A percentile compares a stretch with the other conserved stretches of the same genome.
These are phyloP conservation scores for Miniopterus natalensis DNA, from an alignment of 2,113 vertebrate genomes.

Conservation along the genomic window DNA sequence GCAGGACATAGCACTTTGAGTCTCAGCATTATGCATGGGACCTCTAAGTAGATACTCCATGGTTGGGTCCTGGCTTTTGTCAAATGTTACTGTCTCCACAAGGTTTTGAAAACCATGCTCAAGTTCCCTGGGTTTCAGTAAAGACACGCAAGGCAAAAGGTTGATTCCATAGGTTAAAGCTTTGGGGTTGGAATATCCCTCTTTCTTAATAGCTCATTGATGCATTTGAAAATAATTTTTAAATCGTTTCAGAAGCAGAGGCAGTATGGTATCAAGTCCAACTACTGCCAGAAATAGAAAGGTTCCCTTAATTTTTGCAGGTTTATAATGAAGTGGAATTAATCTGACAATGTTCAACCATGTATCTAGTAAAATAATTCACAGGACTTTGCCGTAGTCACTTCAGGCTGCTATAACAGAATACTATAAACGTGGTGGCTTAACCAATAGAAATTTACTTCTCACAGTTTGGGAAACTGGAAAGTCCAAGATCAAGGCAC, in stretches of 20 bases:
- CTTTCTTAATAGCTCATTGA: background rate
- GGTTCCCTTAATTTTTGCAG: background rate
- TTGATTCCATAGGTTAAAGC: background rate
- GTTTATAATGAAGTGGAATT: constrained; percentile 33
- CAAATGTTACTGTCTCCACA: background rate
- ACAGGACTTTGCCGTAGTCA: background rate
- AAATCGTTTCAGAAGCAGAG: background rate
- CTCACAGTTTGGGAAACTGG: background rate
- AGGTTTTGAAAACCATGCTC: background rate
- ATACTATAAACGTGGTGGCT: background rate
- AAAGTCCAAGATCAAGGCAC: background rate
- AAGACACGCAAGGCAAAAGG: background rate
- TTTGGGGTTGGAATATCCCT: background rate
- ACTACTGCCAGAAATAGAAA: background rate
- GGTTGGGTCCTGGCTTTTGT: background rate
- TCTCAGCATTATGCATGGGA: background rate
- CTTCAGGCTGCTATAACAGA: background rate
- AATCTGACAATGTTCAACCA: constrained; percentile 23
- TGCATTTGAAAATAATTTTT: constrained; percentile 12
- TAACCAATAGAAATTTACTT: background rate
- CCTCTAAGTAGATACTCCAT: background rate
- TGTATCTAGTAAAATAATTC: constrained; percentile 35
- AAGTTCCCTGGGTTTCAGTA: background rate
- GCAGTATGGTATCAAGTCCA: background rate
- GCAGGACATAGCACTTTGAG: background rate